Base-by-base conservation (phyloP, 2,888 invertebrate species). In the Ophioninae sp. region DNA sequence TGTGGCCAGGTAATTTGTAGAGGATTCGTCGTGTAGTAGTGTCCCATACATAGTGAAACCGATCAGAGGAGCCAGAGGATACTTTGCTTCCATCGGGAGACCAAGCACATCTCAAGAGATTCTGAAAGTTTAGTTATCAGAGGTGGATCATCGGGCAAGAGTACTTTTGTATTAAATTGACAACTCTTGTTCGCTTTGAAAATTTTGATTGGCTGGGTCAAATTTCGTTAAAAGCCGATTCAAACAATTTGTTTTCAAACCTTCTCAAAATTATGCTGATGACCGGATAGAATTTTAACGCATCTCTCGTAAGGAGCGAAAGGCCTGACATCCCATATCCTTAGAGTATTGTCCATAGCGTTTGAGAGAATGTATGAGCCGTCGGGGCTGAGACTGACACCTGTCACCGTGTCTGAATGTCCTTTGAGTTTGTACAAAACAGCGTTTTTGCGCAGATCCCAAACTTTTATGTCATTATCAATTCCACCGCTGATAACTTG, bases 181-280 rank as follows among this genome's bases (percentile, higher is more conserved):
- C 44, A 44, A 10, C 39, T 6, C 7, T 39, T 7, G 7, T 7
- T 39, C 7, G 39, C 5, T 39, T 39, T 7, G 7, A 7, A 7
- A 39, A 39, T 39, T 39, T 7, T 39, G 39, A 39, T 39, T 5
- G 7, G 39, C 7, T 39, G 39, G 39, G 6, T 44, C 59, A 65
- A 30, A 50, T 50, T 64, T 39, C 6, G n/a, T n/a, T n/a, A 39
- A 7, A 50, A 64, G 6, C 10, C 10, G 8, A 6, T 1, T n/a
- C 2, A 1, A 0, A 0, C 10, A 50, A 57, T 30, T 57, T 0
- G 8, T 56, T 57, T 20, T 39, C n/a, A 39, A 85, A 95, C 95
- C 93, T 98, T 98, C 93, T 99, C 99, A 93, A 99, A 99, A 93
- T 98, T 99, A 93, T 99, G 99, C 89, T 98, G 98, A 94, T 99